Evolutionary conservation across 1,140 invertebrate species (phyloP).

Genomic region (Scaptomyza montana): DNA sequence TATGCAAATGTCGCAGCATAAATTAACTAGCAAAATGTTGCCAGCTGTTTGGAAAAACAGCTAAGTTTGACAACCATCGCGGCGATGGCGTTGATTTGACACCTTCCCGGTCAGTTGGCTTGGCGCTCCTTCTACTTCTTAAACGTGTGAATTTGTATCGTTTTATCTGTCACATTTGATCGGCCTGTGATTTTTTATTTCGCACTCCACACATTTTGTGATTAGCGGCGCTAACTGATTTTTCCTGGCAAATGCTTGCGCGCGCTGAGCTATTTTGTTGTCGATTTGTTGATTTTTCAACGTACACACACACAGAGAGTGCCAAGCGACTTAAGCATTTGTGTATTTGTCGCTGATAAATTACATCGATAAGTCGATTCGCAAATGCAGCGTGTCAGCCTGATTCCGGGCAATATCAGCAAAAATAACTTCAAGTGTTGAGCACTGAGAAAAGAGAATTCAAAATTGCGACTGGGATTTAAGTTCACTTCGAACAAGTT

Average conservation of each 20-base stretch:
- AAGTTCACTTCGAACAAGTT: background rate
- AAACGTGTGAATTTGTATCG: conserved; percentile 39
- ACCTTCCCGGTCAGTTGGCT: conserved; percentile 50
- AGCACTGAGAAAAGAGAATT: background rate
- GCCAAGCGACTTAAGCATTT: conserved; percentile 36
- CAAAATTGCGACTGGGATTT: background rate
- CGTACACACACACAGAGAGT: conserved; percentile 3
- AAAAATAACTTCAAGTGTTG: background rate
- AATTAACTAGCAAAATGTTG: conserved; percentile 67
- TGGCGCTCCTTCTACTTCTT: conserved; percentile 12
- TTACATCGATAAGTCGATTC: conserved; percentile 33
- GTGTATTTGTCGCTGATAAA: conserved; percentile 52
- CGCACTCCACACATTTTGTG: conserved; percentile 52
- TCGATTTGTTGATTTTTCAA: conserved; percentile 41
- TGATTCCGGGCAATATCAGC: background rate
- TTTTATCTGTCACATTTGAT: conserved; percentile 55
- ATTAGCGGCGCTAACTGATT: conserved; percentile 54
- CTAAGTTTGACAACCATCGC: conserved; percentile 54
- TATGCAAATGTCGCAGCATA: conserved; percentile 78
- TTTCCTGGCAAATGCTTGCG: conserved; percentile 64
- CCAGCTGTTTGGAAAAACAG: conserved; percentile 31
- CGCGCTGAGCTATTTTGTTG: conserved; percentile 39
- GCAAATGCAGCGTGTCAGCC: conserved; percentile 20
- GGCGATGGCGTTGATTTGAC: conserved; percentile 69
- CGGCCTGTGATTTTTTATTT: conserved; percentile 32